Conservation (phyloP, 2,797 vertebrate genomes). For the Muscicapa comitata region DNA sequence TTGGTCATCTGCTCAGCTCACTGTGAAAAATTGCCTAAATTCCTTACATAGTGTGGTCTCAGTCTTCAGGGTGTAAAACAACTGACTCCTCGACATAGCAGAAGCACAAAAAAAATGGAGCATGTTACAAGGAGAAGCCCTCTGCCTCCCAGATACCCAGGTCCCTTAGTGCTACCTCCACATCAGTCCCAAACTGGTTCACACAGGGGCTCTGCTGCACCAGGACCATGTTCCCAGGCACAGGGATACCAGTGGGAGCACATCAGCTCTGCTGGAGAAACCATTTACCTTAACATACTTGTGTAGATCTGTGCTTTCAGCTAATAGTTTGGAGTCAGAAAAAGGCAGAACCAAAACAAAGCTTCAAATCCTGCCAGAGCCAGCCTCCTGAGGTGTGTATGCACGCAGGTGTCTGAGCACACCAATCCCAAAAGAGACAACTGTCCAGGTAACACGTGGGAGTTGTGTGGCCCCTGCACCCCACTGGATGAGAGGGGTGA, state of each 20-base stretch:
- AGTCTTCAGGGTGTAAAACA: not conserved
- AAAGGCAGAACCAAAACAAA: not conserved
- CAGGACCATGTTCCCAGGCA: accelerated
- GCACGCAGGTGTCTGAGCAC: not conserved
- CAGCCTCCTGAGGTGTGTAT: not conserved
- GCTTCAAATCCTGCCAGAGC: not conserved
- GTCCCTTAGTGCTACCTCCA: accelerated
- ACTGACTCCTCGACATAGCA: not conserved
- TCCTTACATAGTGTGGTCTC: accelerated
- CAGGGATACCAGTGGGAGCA: not conserved
- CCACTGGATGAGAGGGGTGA: not conserved
- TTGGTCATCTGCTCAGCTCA: not conserved
- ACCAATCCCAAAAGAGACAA: not conserved
- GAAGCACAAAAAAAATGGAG: not conserved
- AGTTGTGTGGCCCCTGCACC: not conserved
- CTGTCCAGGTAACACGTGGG: not conserved
- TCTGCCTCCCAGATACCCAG: not conserved
- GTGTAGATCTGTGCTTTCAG: not conserved
- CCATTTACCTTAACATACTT: not conserved
- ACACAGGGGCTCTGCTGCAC: accelerated
- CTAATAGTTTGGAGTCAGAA: not conserved
- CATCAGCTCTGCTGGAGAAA: not conserved
- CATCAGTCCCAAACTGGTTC: not conserved
- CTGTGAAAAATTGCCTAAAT: not conserved
- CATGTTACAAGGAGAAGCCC: accelerated